These are phyloP conservation scores for Pantherophis guttatus DNA, from an alignment of 2,113 vertebrate species.

Conservation along the genomic window DNA sequence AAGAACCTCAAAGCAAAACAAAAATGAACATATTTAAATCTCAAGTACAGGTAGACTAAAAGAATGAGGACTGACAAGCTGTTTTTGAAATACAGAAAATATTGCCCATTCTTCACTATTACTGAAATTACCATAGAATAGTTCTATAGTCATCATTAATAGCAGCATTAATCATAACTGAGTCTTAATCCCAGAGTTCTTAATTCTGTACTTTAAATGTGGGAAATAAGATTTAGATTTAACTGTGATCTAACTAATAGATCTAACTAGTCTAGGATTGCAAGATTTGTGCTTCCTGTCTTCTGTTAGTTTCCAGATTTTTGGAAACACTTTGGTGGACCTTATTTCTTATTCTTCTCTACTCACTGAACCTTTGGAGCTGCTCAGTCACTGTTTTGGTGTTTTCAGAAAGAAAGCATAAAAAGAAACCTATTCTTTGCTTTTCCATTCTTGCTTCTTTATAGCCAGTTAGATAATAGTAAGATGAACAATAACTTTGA, in stretches of 20 bases:
- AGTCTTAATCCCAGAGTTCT: background rate
- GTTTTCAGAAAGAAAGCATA: background rate
- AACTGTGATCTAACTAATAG: too few species aligned
- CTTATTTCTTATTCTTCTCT: background rate
- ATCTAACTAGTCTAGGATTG: background rate
- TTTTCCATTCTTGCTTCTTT: background rate
- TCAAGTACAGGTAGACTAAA: background rate
- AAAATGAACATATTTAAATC: background rate
- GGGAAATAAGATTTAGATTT: background rate
- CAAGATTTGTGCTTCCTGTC: background rate
- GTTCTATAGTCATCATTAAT: background rate
- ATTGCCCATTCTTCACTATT: background rate
- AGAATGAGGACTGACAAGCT: background rate
- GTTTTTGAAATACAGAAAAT: background rate
- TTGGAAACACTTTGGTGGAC: background rate
- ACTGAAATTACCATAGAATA: background rate
- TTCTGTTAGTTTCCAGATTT: background rate
- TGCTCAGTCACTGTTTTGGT: background rate
- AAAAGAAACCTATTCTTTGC: background rate
- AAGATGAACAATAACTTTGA: background rate
- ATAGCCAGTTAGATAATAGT: background rate
- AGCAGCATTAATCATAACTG: background rate
- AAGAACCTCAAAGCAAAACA: constrained; percentile 4
- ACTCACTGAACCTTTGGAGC: background rate
- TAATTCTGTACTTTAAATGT: background rate